Conservation (phyloP, 2,888 invertebrate species). For the Epirrita christyi region DNA sequence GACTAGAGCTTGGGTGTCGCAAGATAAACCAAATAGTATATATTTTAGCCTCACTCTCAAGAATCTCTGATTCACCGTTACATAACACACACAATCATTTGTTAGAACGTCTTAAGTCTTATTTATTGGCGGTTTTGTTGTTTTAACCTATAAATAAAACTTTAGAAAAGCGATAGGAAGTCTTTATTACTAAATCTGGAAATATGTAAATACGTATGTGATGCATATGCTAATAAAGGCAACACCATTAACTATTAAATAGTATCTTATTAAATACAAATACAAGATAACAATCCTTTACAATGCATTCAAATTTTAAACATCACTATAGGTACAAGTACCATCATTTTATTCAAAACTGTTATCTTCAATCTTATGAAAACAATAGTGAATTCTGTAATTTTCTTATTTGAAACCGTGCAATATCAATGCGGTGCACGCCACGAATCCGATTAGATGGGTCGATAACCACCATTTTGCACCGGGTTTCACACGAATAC, state of each 20-base stretch:
- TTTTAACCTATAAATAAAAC: slow-evolving; percentile 23
- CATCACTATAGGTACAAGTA: slow-evolving; percentile 7
- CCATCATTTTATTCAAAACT: slow-evolving; percentile 29
- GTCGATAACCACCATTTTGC: slow-evolving; percentile 47
- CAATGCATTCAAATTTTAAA: not conserved
- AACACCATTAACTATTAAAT: too few relatives aligned
- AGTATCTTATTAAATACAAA: too few relatives aligned
- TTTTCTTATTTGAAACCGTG: slow-evolving; percentile 60
- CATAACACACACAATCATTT: slow-evolving; percentile 28
- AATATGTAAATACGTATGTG: not conserved
- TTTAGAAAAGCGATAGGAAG: slow-evolving; percentile 17
- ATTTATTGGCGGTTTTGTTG: slow-evolving; percentile 25
- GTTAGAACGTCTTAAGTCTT: slow-evolving; percentile 24
- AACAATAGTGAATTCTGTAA: slow-evolving; percentile 60
- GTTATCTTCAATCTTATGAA: slow-evolving; percentile 54
- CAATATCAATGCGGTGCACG: slow-evolving; percentile 60
- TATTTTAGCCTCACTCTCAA: slow-evolving; percentile 15
- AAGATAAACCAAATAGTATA: slow-evolving; percentile 22
- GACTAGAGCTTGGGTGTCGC: slow-evolving; percentile 16
- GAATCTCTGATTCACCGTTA: slow-evolving; percentile 27
- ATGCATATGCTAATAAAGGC: not conserved
- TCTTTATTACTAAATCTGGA: not conserved
- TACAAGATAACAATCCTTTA: too few relatives aligned
- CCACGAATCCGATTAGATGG: slow-evolving; percentile 63
- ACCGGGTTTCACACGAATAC: slow-evolving; percentile 56